phyloP scores from a whole-genome alignment of 2,113 vertebrate species.

The Atlantisia rogersi region DNA sequence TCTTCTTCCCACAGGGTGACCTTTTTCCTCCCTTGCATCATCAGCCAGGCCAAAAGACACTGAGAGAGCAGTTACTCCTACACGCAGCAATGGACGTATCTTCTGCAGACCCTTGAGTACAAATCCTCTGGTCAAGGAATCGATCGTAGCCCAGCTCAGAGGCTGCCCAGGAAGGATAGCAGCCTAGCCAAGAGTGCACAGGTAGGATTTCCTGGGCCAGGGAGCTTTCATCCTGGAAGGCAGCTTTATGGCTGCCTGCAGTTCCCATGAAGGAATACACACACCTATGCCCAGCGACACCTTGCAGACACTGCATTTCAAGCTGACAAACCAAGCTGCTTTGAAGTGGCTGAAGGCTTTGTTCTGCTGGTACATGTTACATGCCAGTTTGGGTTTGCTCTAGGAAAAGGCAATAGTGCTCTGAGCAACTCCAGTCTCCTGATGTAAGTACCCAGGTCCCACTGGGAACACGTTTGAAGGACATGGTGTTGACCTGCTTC shows the following conservation, averaged over 20 bases:
- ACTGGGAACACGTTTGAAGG: background rate
- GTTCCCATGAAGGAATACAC: background rate
- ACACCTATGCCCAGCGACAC: background rate
- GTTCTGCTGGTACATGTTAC: background rate
- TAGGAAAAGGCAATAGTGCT: background rate
- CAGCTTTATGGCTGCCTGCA: background rate
- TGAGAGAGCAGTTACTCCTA: background rate
- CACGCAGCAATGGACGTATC: background rate
- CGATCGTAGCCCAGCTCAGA: background rate
- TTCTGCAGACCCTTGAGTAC: background rate
- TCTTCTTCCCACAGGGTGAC: background rate
- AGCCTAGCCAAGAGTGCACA: background rate
- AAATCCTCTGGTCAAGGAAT: background rate
- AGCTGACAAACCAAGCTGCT: background rate
- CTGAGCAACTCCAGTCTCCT: background rate
- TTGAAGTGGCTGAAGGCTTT: background rate
- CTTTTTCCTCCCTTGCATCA: background rate
- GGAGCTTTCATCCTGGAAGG: background rate
- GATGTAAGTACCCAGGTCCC: background rate
- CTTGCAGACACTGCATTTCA: background rate
- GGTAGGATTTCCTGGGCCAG: background rate
- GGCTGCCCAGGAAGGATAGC: background rate
- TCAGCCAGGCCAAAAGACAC: background rate
- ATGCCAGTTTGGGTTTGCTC: background rate
- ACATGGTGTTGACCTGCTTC: background rate